Conservation (phyloP, 2,113 vertebrate species). For the Lasiurus cinereus region DNA sequence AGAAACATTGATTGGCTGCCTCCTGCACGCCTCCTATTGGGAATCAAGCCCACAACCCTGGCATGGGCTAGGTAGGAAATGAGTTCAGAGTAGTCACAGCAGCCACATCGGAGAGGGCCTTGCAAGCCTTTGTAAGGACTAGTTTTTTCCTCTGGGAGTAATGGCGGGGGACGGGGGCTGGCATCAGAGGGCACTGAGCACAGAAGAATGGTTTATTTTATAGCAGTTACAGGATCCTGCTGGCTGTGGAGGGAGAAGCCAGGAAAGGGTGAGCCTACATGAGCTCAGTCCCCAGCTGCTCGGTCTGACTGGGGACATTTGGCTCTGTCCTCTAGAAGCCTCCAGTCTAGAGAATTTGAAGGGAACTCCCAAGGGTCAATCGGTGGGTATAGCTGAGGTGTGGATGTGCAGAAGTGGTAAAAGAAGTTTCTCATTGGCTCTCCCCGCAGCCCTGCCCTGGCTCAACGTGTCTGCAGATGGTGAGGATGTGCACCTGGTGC, state of each 20-base stretch:
- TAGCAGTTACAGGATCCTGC: too few relatives aligned
- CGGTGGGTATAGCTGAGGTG: neutral
- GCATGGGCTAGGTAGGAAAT: neutral
- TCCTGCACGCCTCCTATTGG: too few relatives aligned
- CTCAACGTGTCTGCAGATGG: constrained; percentile 72
- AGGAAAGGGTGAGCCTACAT: neutral
- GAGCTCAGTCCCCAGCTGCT: neutral
- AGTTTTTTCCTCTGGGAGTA: neutral
- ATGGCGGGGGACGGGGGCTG: neutral
- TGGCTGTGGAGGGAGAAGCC: neutral
- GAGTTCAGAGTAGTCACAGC: neutral
- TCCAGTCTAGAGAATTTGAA: neutral
- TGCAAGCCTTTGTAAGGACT: neutral
- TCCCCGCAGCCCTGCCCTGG: constrained; percentile 80
- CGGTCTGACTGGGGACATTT: neutral
- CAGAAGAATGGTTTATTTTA: neutral
- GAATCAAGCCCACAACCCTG: too few relatives aligned
- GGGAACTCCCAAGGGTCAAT: neutral
- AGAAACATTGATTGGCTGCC: too few relatives aligned
- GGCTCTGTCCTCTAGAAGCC: neutral
- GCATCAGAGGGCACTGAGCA: neutral
- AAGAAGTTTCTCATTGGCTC: neutral
- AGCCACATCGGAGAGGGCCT: neutral
- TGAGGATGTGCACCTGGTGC: constrained; percentile 76
- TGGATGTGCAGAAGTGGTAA: neutral